A percentile compares a stretch with the other conserved stretches of the same genome.
phyloP scores from a whole-genome alignment of 64 coral and sea anemone species.

The Pachyseris speciosa region DNA sequence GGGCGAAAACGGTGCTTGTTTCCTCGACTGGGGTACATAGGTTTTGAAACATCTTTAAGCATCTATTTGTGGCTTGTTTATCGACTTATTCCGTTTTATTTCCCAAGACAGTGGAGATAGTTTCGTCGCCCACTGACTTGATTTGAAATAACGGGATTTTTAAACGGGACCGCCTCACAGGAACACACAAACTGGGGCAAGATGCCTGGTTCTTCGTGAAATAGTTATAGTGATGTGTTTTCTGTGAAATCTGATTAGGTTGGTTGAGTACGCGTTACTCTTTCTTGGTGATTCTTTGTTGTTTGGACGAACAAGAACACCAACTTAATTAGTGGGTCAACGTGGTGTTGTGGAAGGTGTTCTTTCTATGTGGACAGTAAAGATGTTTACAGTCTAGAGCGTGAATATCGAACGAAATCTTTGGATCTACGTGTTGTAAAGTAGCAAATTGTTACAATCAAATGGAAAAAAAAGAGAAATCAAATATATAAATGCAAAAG shows the following conservation, averaged over 20 bases:
- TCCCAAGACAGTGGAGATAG: neutral
- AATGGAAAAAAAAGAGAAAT: too few species aligned
- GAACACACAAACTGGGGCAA: neutral
- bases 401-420: neutral
- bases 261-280: neutral
- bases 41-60: neutral
- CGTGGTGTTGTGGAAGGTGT: too few species aligned
- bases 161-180: too few species aligned
- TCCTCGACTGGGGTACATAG: constrained; percentile 1
- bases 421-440: neutral
- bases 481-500: neutral
- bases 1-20: neutral
- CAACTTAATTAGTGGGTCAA: too few species aligned
- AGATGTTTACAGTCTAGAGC: neutral
- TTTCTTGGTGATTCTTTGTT: too few species aligned
- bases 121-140: neutral
- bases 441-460: neutral
- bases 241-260: neutral
- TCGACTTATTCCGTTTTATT: neutral
- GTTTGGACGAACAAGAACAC: too few species aligned
- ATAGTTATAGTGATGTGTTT: neutral
- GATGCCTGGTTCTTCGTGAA: neutral
- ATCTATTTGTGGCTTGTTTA: neutral
- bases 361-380: neutral
- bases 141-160: neutral